Percentiles rank a stretch among this genome's conserved stretches.
These are phyloP conservation scores for Alcedo atthis DNA, from an alignment of 2,797 vertebrate genomes.

Conservation along the genomic window DNA sequence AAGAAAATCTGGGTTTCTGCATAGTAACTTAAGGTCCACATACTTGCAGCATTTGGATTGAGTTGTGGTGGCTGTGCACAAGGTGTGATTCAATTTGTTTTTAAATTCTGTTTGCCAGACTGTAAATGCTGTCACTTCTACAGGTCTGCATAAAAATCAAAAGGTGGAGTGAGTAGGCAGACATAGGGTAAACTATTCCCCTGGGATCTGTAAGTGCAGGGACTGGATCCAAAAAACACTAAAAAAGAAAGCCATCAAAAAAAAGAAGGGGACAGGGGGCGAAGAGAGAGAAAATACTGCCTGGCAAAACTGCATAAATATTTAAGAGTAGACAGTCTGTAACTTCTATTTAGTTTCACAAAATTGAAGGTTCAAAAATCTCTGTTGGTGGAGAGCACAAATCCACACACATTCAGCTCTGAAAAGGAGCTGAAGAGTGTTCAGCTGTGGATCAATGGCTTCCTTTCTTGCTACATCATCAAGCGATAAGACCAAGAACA, in stretches of 20 bases:
- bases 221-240: constrained; percentile 19
- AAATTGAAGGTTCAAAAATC: background rate
- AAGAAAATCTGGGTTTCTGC: constrained; percentile 33
- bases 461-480: background rate
- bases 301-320: background rate
- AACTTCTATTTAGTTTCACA: background rate
- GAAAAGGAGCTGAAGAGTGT: background rate
- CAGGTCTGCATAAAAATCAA: constrained; percentile 23
- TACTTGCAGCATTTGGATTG: constrained; percentile 12
- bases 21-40: constrained; percentile 12
- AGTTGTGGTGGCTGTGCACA: background rate
- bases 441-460: background rate
- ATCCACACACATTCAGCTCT: background rate
- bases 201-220: background rate
- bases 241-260: constrained; percentile 9
- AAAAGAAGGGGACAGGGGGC: background rate
- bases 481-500: background rate
- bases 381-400: background rate
- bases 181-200: background rate
- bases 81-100: constrained; percentile 67
- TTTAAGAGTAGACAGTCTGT: background rate
- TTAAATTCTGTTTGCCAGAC: constrained; percentile 33
- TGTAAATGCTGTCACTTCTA: constrained; percentile 43
- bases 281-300: background rate
- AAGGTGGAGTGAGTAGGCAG: background rate